Conservation (phyloP, 2,797 vertebrate genomes). For the Anguilla anguilla region DNA sequence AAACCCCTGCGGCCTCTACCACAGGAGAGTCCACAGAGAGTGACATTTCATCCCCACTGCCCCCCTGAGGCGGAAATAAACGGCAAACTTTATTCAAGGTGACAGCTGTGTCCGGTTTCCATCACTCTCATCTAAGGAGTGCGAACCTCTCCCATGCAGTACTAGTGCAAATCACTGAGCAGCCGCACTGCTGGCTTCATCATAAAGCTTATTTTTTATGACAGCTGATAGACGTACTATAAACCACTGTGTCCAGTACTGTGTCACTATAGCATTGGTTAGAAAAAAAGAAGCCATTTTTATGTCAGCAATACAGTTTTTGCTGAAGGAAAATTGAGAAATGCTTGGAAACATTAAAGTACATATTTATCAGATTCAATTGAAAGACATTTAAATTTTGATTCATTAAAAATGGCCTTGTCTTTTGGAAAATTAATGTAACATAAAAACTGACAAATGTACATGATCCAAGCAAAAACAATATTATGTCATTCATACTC, state of each 20-base stretch:
- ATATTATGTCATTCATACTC: neutral
- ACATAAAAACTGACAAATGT: neutral
- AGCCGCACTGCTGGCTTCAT: neutral
- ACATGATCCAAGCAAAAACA: neutral
- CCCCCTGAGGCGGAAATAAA: slow-evolving; percentile 15
- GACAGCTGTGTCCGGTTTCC: slow-evolving; percentile 6
- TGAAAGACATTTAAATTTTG: neutral
- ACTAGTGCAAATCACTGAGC: slow-evolving; percentile 7
- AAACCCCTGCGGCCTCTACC: neutral
- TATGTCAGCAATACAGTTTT: neutral
- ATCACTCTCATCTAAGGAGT: slow-evolving; percentile 30
- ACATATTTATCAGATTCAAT: neutral
- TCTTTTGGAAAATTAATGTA: neutral
- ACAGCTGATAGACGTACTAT: neutral
- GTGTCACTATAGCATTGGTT: neutral
- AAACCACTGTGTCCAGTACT: neutral
- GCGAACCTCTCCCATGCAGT: slow-evolving; percentile 20
- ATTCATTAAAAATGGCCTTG: neutral
- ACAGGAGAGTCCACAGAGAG: neutral
- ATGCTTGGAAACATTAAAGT: too few relatives aligned
- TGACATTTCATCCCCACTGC: neutral
- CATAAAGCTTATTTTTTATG: slow-evolving; percentile 2
- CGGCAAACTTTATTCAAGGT: slow-evolving; percentile 2
- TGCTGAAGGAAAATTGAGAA: neutral
- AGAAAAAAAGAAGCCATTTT: neutral